Evolutionary conservation across 2,888 invertebrate genomes (phyloP).

Genomic region (Melinopterus prodromus): DNA sequence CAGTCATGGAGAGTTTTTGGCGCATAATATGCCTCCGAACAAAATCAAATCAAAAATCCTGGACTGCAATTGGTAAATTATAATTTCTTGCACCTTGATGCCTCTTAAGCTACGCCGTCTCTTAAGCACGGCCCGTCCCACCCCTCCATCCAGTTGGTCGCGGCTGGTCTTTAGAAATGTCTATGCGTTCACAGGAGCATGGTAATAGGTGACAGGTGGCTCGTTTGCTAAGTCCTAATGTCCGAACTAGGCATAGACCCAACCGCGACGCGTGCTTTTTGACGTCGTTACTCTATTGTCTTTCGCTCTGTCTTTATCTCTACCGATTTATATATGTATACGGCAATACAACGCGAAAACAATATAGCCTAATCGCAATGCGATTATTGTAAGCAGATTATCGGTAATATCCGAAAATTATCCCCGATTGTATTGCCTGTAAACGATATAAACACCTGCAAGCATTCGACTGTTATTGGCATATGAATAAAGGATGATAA

Average conservation of each 20-base stretch:
- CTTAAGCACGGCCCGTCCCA: constrained; percentile 49
- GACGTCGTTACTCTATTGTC: constrained; percentile 13
- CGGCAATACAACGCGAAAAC: not conserved
- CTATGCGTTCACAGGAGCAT: constrained; percentile 59
- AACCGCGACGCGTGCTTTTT: constrained; percentile 45
- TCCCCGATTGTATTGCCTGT: not conserved
- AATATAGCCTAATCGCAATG: not conserved
- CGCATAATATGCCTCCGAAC: not conserved
- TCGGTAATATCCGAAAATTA: constrained; percentile 11
- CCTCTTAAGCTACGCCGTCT: constrained; percentile 51
- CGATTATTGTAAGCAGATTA: not conserved
- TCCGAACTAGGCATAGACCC: constrained; percentile 60
- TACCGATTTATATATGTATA: constrained; percentile 17
- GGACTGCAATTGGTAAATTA: not conserved
- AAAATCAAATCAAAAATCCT: not conserved
- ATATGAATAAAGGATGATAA: constrained; percentile 44
- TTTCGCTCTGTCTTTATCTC: constrained; percentile 21
- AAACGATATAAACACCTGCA: constrained; percentile 53
- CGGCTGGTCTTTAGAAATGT: constrained; percentile 42
- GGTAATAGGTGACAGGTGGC: constrained; percentile 47
- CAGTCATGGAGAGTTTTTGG: not conserved
- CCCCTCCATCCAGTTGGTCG: constrained; percentile 52
- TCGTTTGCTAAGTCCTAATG: constrained; percentile 44
- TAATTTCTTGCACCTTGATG: constrained; percentile 54
- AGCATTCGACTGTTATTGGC: constrained; percentile 57